Evolutionary conservation across 2,888 invertebrate genomes (phyloP), one percentile per base, ranked within the genome.

Genomic region (Flabesymbios commensalis): DNA sequence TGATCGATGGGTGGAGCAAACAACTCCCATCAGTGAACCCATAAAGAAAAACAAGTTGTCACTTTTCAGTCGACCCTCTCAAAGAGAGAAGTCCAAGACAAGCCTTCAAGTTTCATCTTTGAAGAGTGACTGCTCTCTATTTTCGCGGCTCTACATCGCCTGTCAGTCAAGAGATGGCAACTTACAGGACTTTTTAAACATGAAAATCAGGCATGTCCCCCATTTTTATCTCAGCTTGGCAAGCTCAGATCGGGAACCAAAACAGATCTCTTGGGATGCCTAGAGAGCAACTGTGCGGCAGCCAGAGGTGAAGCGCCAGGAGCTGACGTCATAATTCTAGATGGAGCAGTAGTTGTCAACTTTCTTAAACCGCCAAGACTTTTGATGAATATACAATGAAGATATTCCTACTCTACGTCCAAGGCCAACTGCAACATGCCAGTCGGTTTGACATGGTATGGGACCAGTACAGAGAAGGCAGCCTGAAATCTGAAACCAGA

Each of bases 371-470:
- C 7, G n/a, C n/a, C n/a, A n/a, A n/a, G n/a, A n/a, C n/a, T n/a
- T n/a, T n/a, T n/a, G n/a, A n/a, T n/a, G n/a, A n/a, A n/a, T n/a
- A n/a, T n/a, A n/a, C n/a, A n/a, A n/a, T n/a, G n/a, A 19, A 39
- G 28, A 29, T 63, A 19, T 62, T 63, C 22, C 19, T 63, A 33
- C 57, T 49, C 17, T 57, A 64, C 28, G 26, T 57, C 26, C 17
- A 47, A 5, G 42, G 22, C 22, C 39, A 64, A 29, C 41, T 33
- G 29, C 61, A 19, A 32, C 31, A 52, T 5, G 60, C 33, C 22
- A 42, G 17, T 17, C 32, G 57, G 14, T 32, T 62, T n/a, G 65
- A 65, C 43, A 49, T 66, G 19, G 54, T 65, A 3, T 66, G 64
- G 64, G 65, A 66, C 29, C 24, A 1, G 24, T 64, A 64, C 32